Conservation (phyloP, 2,113 vertebrate species). For the Nanorana parkeri region DNA sequence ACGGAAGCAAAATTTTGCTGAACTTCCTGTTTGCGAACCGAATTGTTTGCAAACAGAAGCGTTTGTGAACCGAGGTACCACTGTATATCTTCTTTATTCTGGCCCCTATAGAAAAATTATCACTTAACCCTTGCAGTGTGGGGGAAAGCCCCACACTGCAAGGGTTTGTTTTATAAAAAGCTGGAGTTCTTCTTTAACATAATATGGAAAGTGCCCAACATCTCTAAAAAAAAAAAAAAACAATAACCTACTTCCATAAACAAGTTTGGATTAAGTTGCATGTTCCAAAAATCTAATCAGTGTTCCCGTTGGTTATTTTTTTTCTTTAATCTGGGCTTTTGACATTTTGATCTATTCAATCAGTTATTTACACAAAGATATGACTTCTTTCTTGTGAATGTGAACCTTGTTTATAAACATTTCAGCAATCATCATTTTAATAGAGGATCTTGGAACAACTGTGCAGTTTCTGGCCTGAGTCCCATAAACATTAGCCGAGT, state of each 20-base stretch:
- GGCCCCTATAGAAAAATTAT: too few relatives aligned
- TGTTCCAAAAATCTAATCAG: constrained; percentile 29
- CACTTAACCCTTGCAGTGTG: too few relatives aligned
- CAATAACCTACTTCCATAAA: constrained; percentile 22
- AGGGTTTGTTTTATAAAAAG: too few relatives aligned
- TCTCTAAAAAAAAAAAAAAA: constrained; percentile 39
- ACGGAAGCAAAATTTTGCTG: too few relatives aligned
- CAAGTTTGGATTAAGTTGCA: constrained; percentile 13
- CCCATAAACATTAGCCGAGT: constrained; percentile 44
- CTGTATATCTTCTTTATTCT: too few relatives aligned
- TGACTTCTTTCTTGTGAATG: constrained; percentile 42
- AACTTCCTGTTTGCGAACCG: too few relatives aligned
- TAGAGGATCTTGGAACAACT: constrained; percentile 30
- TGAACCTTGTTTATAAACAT: constrained; percentile 52
- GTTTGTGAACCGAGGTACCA: too few relatives aligned
- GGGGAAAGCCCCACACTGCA: too few relatives aligned
- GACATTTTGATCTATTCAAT: constrained; percentile 12
- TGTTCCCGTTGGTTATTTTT: neutral
- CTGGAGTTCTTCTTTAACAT: too few relatives aligned
- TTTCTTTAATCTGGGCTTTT: constrained; percentile 41
- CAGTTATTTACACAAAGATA: constrained; percentile 47
- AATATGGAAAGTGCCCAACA: constrained; percentile 32
- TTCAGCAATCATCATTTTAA: constrained; percentile 28
- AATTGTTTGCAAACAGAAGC: too few relatives aligned
- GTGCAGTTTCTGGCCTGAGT: constrained; percentile 23